Percentiles rank a stretch among this genome's conserved stretches.
These are phyloP conservation scores for Alethe castanea DNA, from an alignment of 2,113 vertebrate species.

Conservation along the genomic window DNA sequence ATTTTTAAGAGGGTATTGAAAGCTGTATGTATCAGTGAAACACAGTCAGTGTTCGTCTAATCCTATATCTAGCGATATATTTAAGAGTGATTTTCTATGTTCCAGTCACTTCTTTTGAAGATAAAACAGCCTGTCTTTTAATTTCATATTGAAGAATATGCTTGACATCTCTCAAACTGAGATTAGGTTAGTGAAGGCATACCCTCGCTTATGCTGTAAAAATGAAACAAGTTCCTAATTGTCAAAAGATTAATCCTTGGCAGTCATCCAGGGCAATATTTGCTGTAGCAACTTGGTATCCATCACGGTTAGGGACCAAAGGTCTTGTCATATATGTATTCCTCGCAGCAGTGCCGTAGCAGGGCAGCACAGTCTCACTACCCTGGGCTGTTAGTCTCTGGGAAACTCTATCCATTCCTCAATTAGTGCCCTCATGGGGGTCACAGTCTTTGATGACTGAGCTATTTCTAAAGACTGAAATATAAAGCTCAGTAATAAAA, in stretches of 20 bases:
- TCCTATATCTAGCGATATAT: not conserved
- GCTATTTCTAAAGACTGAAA: slow-evolving; percentile 1
- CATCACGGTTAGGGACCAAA: slow-evolving; percentile 30
- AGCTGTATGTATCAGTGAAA: not conserved
- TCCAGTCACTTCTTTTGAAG: slow-evolving; percentile 35
- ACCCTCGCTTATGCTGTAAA: not conserved
- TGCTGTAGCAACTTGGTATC: slow-evolving; percentile 63
- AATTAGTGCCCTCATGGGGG: not conserved
- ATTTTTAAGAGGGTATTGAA: slow-evolving; percentile 5
- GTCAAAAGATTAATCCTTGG: slow-evolving; percentile 60
- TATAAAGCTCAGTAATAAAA: not conserved
- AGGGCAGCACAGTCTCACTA: not conserved
- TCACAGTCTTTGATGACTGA: slow-evolving; percentile 10
- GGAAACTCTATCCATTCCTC: slow-evolving; percentile 11
- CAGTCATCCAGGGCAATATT: slow-evolving; percentile 56
- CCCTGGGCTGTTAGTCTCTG: not conserved
- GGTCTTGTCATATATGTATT: slow-evolving; percentile 25
- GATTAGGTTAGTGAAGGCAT: slow-evolving; percentile 1
- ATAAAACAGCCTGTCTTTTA: slow-evolving; percentile 37
- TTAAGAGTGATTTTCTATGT: slow-evolving; percentile 15
- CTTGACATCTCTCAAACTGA: slow-evolving; percentile 45
- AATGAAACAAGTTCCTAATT: slow-evolving; percentile 60
- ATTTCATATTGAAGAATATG: slow-evolving; percentile 17
- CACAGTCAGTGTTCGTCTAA: not conserved
- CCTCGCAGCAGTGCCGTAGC: not conserved